Evolutionary conservation across 2,113 vertebrate genomes (phyloP).

Genomic region (Brevimyrus niger): DNA sequence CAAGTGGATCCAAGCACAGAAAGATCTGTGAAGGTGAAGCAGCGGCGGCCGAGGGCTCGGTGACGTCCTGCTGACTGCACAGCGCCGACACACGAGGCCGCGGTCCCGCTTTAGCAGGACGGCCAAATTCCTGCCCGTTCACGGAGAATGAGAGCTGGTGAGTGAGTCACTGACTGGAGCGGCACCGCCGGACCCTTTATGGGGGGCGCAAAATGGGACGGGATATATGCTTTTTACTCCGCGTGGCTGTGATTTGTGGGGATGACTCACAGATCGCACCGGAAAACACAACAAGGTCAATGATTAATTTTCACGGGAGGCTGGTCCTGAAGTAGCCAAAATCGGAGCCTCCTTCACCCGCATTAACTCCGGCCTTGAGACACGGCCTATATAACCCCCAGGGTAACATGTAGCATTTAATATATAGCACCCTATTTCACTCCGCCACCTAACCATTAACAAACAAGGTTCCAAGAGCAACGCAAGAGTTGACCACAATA

Average conservation of each 20-base stretch:
- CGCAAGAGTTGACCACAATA: not conserved
- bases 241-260: not conserved
- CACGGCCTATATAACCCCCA: not conserved
- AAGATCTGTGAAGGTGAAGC: not conserved
- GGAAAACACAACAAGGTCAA: conserved; percentile 2
- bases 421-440: not conserved
- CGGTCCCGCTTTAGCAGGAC: not conserved
- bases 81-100: not conserved
- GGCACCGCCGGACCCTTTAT: not conserved
- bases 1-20: not conserved
- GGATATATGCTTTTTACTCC: not conserved
- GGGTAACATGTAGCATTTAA: not conserved
- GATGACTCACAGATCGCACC: not conserved
- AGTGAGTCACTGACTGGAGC: not conserved
- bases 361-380: not conserved
- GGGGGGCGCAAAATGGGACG: not conserved
- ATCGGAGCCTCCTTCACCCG: not conserved
- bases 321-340: not conserved
- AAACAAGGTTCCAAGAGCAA: not conserved
- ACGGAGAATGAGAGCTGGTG: not conserved
- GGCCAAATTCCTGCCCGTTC: not conserved
- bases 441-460: not conserved
- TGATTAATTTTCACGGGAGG: not conserved
- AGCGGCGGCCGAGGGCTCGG: not conserved
- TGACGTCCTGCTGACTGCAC: not conserved